Evolutionary conservation across 2,113 vertebrate species (phyloP), one percentile per base, ranked within the genome.

Genomic region (Myocastor coypus): DNA sequence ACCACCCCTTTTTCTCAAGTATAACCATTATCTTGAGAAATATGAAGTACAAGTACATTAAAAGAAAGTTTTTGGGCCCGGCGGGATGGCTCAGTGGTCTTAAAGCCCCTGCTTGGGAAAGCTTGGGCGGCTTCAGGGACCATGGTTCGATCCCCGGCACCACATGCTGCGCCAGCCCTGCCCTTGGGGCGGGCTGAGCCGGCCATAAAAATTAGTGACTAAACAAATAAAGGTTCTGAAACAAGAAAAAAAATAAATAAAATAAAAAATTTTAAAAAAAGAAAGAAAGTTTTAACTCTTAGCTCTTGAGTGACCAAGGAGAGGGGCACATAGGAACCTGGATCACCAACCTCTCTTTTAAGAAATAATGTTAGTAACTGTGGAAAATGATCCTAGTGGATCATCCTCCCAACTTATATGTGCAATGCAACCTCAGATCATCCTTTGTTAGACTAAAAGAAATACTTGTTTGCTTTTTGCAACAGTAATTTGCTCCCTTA

Each of bases 391-490:
- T 71, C 81, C 37, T 61, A 20, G 59, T 34, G 28, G 68, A 40
- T 87, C 63, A 68, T 93, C 52, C 88, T 40, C 55, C 14, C 7
- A 80, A 6, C 57, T 91, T 88, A 63, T 66, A 42, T 78, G 34
- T 77, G 57, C 28, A 89, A 0, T 42, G 68, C 7, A 42, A 46
- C 64, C 77, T 94, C 61, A 87, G 57, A 52, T 85, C 73, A 78
- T 95, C 63, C 66, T 92, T 55, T 57, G 95, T 87, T 95, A 40
- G 40, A 16, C 59, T 83, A 66, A 90, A 92, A 94, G 57, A 87
- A 87, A 84, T 87, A 50, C 16, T 10, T 87, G 28, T 96, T 94
- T 97, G 73, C 64, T 95, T 95, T 87, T 90, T 87, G 30, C 26
- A 78, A n/a, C 61, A 75, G n/a, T 95, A 82, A 83, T 94, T 96